These are phyloP conservation scores for Echiichthys vipera DNA, from an alignment of 2,797 vertebrate species.

Conservation along the genomic window DNA sequence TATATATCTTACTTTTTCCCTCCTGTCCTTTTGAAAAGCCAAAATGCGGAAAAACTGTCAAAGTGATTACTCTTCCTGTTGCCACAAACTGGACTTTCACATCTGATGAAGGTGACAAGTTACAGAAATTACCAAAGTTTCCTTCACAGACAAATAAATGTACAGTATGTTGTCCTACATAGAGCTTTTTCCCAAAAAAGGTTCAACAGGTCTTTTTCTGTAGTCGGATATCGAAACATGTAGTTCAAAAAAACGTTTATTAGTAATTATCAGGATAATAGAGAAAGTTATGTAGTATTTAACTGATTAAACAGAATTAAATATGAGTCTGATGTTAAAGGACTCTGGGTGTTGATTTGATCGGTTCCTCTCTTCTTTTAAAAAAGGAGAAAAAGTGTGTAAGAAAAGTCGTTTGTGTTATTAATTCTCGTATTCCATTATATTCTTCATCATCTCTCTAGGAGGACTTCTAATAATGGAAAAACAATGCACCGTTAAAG, in stretches of 20 bases:
- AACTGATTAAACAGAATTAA: neutral
- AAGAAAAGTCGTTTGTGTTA: neutral
- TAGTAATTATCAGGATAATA: neutral
- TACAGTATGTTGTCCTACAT: too few relatives aligned
- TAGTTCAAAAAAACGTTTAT: neutral
- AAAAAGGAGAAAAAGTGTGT: too few relatives aligned
- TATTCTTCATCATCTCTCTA: too few relatives aligned
- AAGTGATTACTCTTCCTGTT: neutral
- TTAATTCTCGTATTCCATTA: too few relatives aligned
- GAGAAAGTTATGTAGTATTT: neutral
- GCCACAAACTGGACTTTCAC: neutral
- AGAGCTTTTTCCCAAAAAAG: neutral
- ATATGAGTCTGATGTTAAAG: neutral
- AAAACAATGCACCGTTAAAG: neutral
- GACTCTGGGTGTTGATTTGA: too few relatives aligned
- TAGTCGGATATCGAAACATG: neutral
- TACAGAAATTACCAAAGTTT: neutral
- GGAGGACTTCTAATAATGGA: neutral
- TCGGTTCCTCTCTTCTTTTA: too few relatives aligned
- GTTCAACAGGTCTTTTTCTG: neutral
- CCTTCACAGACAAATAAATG: neutral
- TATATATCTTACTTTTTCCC: neutral
- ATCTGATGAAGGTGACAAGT: neutral
- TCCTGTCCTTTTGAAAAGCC: neutral
- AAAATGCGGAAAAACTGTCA: neutral